A percentile compares a stretch with the other conserved stretches of the same genome.
Conservation (phyloP, 2,797 vertebrate species). For the Limosa lapponica region DNA sequence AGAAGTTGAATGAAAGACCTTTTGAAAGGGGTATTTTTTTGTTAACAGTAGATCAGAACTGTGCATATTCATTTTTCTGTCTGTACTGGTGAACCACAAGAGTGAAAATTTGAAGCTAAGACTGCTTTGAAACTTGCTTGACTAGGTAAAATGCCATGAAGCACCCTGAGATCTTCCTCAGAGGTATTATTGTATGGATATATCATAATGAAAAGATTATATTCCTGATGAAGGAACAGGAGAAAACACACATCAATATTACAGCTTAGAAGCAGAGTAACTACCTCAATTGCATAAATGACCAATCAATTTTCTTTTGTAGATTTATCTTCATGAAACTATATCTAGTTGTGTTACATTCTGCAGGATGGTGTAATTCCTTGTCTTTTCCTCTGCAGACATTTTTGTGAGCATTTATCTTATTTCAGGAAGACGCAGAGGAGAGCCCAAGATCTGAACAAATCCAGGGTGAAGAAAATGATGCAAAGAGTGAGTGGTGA, state of each 20-base stretch:
- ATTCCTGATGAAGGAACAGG: neutral
- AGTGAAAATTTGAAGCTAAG: neutral
- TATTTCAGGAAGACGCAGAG: neutral
- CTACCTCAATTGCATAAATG: neutral
- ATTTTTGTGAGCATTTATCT: neutral
- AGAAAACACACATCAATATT: neutral
- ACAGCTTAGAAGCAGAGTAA: neutral
- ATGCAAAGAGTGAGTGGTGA: neutral
- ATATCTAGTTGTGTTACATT: neutral
- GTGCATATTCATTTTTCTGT: neutral
- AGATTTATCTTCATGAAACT: neutral
- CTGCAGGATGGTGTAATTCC: neutral
- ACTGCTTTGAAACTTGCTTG: neutral
- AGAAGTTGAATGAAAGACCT: neutral
- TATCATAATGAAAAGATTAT: neutral
- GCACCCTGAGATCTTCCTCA: neutral
- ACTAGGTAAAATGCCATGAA: neutral
- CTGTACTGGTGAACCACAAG: neutral
- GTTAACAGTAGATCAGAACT: neutral
- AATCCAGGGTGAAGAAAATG: neutral
- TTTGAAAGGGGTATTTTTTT: neutral
- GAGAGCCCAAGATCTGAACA: neutral
- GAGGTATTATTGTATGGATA: neutral
- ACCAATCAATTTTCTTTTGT: neutral
- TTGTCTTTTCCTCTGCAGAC: neutral